A percentile compares a stretch with the other conserved stretches of the same genome.
These are phyloP conservation scores for Moxostoma hubbsi DNA, from an alignment of 2,797 vertebrate genomes.

Conservation along the genomic window DNA sequence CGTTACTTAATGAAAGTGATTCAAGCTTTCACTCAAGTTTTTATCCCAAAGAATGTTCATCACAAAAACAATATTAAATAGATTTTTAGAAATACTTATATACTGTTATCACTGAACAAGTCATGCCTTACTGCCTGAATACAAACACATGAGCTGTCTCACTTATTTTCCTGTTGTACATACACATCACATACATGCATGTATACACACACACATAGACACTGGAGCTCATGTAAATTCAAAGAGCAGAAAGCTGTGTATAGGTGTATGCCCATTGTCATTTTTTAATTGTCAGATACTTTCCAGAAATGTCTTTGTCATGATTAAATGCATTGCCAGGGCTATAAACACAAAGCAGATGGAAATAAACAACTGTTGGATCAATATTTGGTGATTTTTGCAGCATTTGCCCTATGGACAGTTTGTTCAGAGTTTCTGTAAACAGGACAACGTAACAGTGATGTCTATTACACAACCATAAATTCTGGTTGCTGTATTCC, in stretches of 20 bases:
- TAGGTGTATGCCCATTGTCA: neutral
- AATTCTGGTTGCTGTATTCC: neutral
- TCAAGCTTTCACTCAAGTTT: constrained; percentile 2
- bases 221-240: constrained; percentile 25
- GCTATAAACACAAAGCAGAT: constrained; percentile 35
- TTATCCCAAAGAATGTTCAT: constrained; percentile 1
- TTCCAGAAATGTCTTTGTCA: neutral
- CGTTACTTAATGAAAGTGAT: constrained; percentile 18
- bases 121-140: neutral
- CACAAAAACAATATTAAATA: neutral
- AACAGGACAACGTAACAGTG: constrained; percentile 38
- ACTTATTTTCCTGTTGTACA: no score
- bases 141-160: constrained; percentile 15
- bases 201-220: constrained; percentile 1
- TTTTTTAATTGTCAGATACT: constrained; percentile 23
- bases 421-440: constrained; percentile 50
- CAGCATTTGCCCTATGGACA: constrained; percentile 36
- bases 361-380: constrained; percentile 17
- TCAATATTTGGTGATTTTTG: constrained; percentile 23
- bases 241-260: constrained; percentile 2
- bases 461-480: neutral
- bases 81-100: constrained; percentile 7
- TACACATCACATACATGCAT: neutral
- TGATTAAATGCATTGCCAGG: neutral
- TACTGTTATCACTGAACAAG: neutral